Base-by-base conservation (phyloP, 2,888 invertebrate genomes). In the Oscheius sp. region DNA sequence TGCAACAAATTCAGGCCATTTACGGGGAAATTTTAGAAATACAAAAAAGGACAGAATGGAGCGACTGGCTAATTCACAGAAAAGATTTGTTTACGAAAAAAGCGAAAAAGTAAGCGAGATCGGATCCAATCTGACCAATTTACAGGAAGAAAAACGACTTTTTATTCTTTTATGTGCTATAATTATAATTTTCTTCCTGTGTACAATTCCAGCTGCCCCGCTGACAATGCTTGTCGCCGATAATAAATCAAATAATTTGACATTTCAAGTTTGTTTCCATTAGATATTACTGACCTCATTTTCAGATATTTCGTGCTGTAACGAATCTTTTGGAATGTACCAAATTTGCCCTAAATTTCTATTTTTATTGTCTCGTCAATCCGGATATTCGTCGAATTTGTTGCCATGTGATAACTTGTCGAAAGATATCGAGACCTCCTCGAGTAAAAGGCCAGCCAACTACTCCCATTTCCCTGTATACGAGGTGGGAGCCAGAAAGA, bases 291-390 rank as follows among this genome's bases (percentile, higher is more conserved):
- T 16, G n/a, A 18, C 6, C 2, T 1, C 29, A 12, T 55, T 88
- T 89, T 73, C 89, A 90, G 87, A 85, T 90, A 18, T 90, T 91
- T 79, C 88, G 90, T 55, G 90, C 90, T 9, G 84, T 90, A 43
- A 89, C 90, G 9, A 91, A 91, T 77, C 81, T 89, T 43, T 78
- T 91, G 63, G 91, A 91, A 78, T 87, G 91, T 66, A 89, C 90
- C 70, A 91, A 91, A 82, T 91, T 90, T 79, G 90, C 91, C 1
- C 88, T 91, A 75, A 91, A 91, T 80, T 91, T 91, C 79, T 91
- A 90, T 86, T 88, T 91, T 68, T 87, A 87, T 74, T 87, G 87
- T 72, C 74, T 87, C 1, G 86, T 87, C 72, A 87, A 87, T 61
- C 87, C 87, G 13, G 87, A 87, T 53, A 82, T 82, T 52, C 77